Conservation (phyloP, 1,140 invertebrate species). For the Drosophila subobscura region DNA sequence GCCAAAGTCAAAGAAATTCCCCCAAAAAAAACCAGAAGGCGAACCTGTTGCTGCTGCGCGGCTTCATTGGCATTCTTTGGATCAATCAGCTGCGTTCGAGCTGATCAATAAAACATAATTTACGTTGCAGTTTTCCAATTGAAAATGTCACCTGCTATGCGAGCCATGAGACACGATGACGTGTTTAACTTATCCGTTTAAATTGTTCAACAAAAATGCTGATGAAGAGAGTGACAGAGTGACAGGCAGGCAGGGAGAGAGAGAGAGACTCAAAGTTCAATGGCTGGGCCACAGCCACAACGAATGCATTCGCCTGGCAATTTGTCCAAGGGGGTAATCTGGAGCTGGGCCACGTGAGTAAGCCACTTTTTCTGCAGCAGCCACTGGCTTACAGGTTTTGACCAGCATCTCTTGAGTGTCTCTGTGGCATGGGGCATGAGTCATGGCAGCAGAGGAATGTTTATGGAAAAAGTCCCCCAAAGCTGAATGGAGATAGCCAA, state of each 20-base stretch:
- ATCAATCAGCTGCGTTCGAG: slow-evolving; percentile 41
- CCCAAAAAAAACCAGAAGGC: slow-evolving; percentile 2
- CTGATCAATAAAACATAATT: slow-evolving; percentile 47
- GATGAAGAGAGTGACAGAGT: slow-evolving; percentile 22
- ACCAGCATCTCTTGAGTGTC: slow-evolving; percentile 48
- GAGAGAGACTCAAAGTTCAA: slow-evolving; percentile 61
- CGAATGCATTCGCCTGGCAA: slow-evolving; percentile 53
- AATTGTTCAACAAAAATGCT: slow-evolving; percentile 36
- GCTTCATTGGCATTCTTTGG: slow-evolving; percentile 41
- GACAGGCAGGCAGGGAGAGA: slow-evolving; percentile 11
- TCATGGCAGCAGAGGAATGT: slow-evolving; percentile 62
- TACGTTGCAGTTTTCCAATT: slow-evolving; percentile 46
- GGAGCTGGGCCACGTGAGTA: slow-evolving; percentile 42
- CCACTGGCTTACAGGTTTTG: slow-evolving; percentile 56
- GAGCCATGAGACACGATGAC: slow-evolving; percentile 46
- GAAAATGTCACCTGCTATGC: slow-evolving; percentile 56
- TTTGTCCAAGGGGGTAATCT: slow-evolving; percentile 32
- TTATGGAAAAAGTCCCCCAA: slow-evolving; percentile 31
- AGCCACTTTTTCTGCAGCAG: slow-evolving; percentile 49
- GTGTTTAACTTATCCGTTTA: slow-evolving; percentile 24
- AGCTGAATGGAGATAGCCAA: slow-evolving; percentile 16
- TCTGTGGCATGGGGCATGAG: slow-evolving; percentile 39
- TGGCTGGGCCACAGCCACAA: slow-evolving; percentile 43
- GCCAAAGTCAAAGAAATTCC: slow-evolving; percentile 29
- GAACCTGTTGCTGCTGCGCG: slow-evolving; percentile 28